Evolutionary conservation across 2,113 vertebrate species (phyloP), one percentile per base, ranked within the genome.

Genomic region (Benitochromis conjunctus): DNA sequence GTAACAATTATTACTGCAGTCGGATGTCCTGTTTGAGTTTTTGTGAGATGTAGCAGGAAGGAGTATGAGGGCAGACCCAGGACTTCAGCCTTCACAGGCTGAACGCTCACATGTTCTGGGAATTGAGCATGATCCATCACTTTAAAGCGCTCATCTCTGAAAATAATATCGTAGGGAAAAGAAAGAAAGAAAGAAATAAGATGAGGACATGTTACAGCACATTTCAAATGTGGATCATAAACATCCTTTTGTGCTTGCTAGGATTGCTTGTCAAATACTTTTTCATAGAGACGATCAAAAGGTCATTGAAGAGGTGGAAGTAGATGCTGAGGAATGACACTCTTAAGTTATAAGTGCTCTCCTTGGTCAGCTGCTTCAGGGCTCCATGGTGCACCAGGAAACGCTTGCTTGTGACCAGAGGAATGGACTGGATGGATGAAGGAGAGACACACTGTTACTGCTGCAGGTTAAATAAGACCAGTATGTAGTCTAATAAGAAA

Each of bases 251-350:
- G 38, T 64, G 60, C 43, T 71, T 69, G 18, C 34, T 64, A 64
- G 60, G 60, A 12, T 38, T 12, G 19, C 11, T 41, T 3, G 21
- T 48, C 43, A 76, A 48, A 9, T 21, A 97, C 97, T 93, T 96
- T 80, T 94, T 95, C 0, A 79, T 60, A 24, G 95, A 97, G 21
- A 95, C 79, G 34, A 96, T 87, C 89, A 97, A 53, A 9, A 97
- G 94, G 84, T 96, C 94, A 43, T 94, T 97, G 91, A 97, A 96
- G 79, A 96, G 94, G 36, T 95, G 94, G 18, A 96, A 89, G 86
- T 96, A 88, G 83, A 97, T 3, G 4, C 91, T 86, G 62, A 84
- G 90, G 77, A 93, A 93, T 3, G 93, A 87, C 19, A 92, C 87
- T 74, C 80, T 91, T 7, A 91, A 88, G 7, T 26, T 83, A 7